Conservation (phyloP, 2,797 vertebrate species). For the Amazonetta brasiliensis region DNA sequence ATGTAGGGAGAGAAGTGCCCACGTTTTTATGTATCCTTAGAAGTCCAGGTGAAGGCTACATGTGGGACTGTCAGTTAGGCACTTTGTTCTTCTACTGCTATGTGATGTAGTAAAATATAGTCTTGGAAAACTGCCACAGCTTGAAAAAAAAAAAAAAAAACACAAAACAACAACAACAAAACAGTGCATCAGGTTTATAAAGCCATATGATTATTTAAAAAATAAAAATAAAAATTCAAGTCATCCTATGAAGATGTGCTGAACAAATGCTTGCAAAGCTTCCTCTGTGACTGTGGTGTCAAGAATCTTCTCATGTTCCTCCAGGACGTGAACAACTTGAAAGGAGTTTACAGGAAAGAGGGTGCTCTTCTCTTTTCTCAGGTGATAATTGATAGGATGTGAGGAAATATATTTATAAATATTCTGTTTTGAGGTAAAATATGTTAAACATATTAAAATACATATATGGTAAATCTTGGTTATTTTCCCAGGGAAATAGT, state of each 20-base stretch:
- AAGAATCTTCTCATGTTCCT: not conserved
- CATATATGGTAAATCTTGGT: not conserved
- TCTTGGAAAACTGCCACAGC: not conserved
- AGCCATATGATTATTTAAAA: not conserved
- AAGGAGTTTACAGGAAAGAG: not conserved
- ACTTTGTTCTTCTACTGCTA: not conserved
- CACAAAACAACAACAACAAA: not conserved
- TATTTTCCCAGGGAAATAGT: constrained; percentile 9
- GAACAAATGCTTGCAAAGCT: not conserved
- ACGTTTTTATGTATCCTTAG: not conserved
- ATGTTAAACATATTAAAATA: not conserved
- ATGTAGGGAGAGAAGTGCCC: not conserved
- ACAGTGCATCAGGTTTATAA: not conserved
- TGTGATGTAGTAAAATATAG: not conserved
- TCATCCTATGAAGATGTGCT: not conserved
- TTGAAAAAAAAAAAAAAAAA: too few relatives aligned
- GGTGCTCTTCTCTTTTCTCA: not conserved
- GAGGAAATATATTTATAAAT: not conserved
- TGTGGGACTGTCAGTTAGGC: not conserved
- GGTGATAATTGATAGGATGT: not conserved
- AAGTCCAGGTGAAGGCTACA: not conserved
- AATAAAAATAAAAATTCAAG: not conserved
- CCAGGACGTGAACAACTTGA: not conserved
- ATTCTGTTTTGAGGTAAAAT: not conserved
- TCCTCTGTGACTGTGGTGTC: not conserved